phyloP scores from a whole-genome alignment of 2,797 vertebrate genomes.

The Triplophysa yarkandensis region DNA sequence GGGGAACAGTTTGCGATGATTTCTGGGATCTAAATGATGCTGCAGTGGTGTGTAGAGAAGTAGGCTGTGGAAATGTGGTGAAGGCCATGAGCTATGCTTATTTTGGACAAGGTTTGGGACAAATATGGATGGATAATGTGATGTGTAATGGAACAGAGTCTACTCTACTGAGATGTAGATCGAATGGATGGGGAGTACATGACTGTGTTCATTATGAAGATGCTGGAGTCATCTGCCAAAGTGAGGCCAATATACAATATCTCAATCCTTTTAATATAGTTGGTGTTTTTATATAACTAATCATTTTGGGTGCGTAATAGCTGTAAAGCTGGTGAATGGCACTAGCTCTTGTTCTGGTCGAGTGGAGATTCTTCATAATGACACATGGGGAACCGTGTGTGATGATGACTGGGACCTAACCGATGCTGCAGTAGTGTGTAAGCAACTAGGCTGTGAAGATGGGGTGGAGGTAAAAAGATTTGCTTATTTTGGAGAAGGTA shows the following conservation, averaged over 20 bases:
- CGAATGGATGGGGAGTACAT: neutral
- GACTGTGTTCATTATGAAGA: neutral
- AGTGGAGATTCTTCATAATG: constrained; percentile 20
- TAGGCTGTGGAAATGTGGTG: neutral
- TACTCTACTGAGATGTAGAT: neutral
- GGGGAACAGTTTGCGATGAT: neutral
- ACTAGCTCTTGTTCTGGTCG: neutral
- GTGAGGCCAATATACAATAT: neutral
- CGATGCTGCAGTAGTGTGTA: constrained; percentile 41
- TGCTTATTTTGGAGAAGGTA: neutral
- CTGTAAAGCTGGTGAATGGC: neutral
- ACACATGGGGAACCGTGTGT: constrained; percentile 28
- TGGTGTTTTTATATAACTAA: too few species aligned
- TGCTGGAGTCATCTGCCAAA: constrained; percentile 8
- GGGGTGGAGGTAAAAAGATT: neutral
- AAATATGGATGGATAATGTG: constrained; percentile 12
- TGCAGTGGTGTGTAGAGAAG: neutral
- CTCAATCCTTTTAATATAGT: too few species aligned
- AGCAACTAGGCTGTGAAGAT: constrained; percentile 60
- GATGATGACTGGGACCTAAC: constrained; percentile 54
- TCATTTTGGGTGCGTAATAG: neutral
- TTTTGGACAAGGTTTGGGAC: neutral
- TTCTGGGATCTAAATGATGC: neutral
- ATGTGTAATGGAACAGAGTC: neutral
- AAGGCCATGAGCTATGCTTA: neutral